Evolutionary conservation across 2,888 invertebrate genomes (phyloP), one percentile per base, ranked within the genome.

Genomic region (Harmothoe impar): DNA sequence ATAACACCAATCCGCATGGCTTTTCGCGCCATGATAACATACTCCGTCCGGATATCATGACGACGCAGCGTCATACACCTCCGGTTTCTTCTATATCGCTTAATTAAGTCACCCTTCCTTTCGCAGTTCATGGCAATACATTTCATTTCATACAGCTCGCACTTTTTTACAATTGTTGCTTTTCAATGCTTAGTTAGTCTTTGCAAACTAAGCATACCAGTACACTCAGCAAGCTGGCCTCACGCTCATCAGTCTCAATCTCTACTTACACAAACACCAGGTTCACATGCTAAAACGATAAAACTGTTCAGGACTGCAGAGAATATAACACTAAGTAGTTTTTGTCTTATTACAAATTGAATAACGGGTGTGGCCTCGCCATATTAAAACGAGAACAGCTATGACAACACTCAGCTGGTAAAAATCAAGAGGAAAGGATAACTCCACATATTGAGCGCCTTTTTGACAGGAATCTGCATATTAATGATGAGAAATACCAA

Each of bases 381-480:
- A 81, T 81, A 81, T 81, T 43, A 81, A 81, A 81, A 81, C 81
- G 43, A 33, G 81, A 81, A 81, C 81, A 81, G 81, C 81, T 81
- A 81, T 43, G 81, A 81, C 81, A 81, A 81, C 81, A 81, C 33
- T 81, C 43, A 81, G 81, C 81, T 81, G 81, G 81, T 81, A 81
- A 43, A 81, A 81, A 81, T 43, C 17, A 81, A 81, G 33, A 81
- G 43, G n/a, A 81, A 81, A 81, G 43, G 33, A 81, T 81, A 81
- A 33, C 81, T 81, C 33, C 35, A 81, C 33, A 81, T 81, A 17
- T 33, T 81, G 17, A 81, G 81, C 81, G 81, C 35, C 81, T 81
- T 81, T 43, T 31, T 17, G 33, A 33, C 20, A 35, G 31, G 72
- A 72, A n/a, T 81, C 43, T 3, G 31, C 31, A 20, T 23, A 52